Base-by-base conservation (phyloP, 92 coral and sea anemone species). In the Epizoanthus scotinus region DNA sequence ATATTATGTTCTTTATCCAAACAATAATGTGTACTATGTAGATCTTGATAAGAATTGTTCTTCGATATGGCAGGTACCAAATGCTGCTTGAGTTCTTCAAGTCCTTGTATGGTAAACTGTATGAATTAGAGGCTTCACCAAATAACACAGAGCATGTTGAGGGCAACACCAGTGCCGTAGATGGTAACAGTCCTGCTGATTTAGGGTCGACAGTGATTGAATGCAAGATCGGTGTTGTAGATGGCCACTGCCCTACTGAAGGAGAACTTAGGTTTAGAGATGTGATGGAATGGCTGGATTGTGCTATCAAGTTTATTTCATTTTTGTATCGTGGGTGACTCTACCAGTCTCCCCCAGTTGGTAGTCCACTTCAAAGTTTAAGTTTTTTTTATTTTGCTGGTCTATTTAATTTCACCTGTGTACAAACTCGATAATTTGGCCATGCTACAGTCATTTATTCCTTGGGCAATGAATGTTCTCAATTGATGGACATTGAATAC, bases 211-310 rank as follows among this genome's bases (percentile, higher is more conserved):
- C 21, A 40, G 40, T 9, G 6, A 59, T 15, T 3, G 55, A 60
- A 38, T 56, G 53, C 55, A 38, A 38, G 26, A 5, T 8, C 17
- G 8, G 38, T 36, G 55, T 31, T 12, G 44, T 12, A 14, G 26
- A 27, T 34, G 40, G 40, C 3, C 40, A 34, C 22, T 55, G 28
- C 10, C 38, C 55, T 58, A 5, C 15, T 59, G 40, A 21, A 0
- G 17, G 55, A 57, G 81, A 59, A 75, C 21, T 19, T 59, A 38
- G 28, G 15, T 40, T 75, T 44, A 75, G 68, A 13, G 81, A 75
- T 34, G 50, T 58, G 21, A 13, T 58, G 0, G 68, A 75, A 40
- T 75, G 81, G 81, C 34, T 75, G 68, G 52, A 75, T 36, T 57
- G 68, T 21, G 56, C 63, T 22, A 75, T 42, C 15, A 75, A 47